Conservation (phyloP, 37 sponge, comb jelly and placozoan species). For the Amphimedon queenslandica region DNA sequence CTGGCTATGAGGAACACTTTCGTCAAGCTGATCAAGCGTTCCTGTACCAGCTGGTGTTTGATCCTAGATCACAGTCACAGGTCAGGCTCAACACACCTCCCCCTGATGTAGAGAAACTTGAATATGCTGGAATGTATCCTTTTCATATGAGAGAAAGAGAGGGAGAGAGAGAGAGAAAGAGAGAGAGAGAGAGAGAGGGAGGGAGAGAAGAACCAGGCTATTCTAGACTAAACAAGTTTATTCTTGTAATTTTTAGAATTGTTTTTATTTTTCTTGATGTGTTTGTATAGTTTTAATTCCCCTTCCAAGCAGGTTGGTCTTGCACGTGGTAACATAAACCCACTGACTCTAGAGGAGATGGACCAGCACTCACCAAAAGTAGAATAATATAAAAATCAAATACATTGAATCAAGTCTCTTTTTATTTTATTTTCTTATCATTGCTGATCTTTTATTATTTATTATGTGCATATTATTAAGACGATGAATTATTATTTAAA, state of each 20-base stretch:
- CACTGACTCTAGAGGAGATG: conserved; percentile 65
- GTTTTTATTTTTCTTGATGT: too few relatives aligned
- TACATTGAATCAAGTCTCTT: too few relatives aligned
- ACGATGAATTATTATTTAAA: too few relatives aligned
- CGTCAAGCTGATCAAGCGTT: conserved; percentile 80
- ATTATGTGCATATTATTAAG: too few relatives aligned
- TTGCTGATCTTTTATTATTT: too few relatives aligned
- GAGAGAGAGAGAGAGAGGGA: conserved; percentile 15
- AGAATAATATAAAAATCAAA: too few relatives aligned
- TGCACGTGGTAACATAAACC: conserved; percentile 89
- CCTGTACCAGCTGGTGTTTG: conserved; percentile 88
- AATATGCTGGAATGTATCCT: conserved; percentile 87
- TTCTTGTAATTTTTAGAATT: too few relatives aligned
- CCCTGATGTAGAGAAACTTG: conserved; percentile 30
- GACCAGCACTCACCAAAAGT: conserved; percentile 73
- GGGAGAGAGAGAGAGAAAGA: conserved; percentile 10
- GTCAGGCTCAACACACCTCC: conserved; percentile 66
- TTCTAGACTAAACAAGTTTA: too few relatives aligned
- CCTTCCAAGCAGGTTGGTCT: conserved; percentile 78
- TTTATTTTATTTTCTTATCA: too few relatives aligned
- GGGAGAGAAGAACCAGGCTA: too few relatives aligned
- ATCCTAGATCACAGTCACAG: conserved; percentile 70
- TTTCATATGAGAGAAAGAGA: conserved; percentile 11
- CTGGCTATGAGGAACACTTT: conserved; percentile 63
- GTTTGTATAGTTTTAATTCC: conserved; percentile 39